Evolutionary conservation across 1,140 invertebrate species (phyloP).

Genomic region (Anastrepha obliqua): DNA sequence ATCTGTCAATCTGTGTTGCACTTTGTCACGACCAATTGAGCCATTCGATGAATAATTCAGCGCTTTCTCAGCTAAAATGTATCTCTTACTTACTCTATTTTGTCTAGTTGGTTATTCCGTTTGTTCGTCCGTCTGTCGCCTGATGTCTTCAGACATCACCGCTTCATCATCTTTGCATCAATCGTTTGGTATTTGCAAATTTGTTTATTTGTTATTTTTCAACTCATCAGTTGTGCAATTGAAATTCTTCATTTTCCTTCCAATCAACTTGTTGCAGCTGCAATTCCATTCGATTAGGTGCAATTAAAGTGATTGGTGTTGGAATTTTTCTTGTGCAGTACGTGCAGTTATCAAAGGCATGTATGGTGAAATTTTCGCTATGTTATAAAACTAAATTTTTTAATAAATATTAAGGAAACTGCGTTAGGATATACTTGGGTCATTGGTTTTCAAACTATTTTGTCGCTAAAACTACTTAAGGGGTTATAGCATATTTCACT

Average conservation of each 20-base stretch:
- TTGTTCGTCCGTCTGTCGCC: not conserved
- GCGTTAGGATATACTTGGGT: no score
- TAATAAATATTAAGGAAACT: no score
- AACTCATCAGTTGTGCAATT: slow-evolving; percentile 48
- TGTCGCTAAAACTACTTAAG: no score
- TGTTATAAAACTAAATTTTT: no score
- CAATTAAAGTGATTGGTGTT: slow-evolving; percentile 39
- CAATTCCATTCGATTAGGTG: slow-evolving; percentile 43
- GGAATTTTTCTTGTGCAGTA: slow-evolving; percentile 11
- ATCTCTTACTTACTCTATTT: not conserved
- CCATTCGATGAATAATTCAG: slow-evolving; percentile 53
- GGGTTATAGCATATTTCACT: no score
- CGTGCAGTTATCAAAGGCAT: not conserved
- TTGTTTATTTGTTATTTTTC: slow-evolving; percentile 49
- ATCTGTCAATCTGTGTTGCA: slow-evolving; percentile 53
- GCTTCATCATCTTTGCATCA: slow-evolving; percentile 27
- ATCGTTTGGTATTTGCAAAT: slow-evolving; percentile 35
- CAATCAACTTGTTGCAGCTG: slow-evolving; percentile 51
- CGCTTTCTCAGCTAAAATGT: slow-evolving; percentile 8
- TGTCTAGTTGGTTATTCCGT: not conserved
- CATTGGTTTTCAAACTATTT: no score
- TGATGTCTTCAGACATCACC: not conserved
- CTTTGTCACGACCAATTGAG: slow-evolving; percentile 54
- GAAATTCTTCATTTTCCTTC: slow-evolving; percentile 40
- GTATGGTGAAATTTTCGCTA: not conserved